phyloP scores from a whole-genome alignment of 2,888 invertebrate genomes.

The Adineta ricciae region DNA sequence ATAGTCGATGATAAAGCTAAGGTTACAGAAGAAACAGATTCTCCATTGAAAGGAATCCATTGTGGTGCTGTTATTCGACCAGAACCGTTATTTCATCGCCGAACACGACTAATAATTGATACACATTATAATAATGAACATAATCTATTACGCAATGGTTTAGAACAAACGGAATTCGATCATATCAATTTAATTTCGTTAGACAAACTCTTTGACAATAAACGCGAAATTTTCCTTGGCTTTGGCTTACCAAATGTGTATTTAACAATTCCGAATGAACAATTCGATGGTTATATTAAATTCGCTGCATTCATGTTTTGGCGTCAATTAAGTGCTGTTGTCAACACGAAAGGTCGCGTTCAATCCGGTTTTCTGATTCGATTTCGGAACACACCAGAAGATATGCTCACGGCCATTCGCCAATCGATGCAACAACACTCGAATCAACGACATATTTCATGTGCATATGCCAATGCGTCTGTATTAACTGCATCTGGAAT shows the following conservation, averaged over 20 bases:
- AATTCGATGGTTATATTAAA: neutral
- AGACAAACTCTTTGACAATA: neutral
- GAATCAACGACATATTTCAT: neutral
- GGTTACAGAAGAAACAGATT: neutral
- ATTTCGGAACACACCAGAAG: neutral
- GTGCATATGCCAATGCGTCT: slow-evolving; percentile 13
- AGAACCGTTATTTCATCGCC: neutral
- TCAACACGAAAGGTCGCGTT: neutral
- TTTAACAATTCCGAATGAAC: slow-evolving; percentile 9
- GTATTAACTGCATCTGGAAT: neutral
- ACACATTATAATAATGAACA: slow-evolving; percentile 11
- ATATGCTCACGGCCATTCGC: neutral
- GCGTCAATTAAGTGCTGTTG: neutral
- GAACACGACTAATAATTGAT: neutral
- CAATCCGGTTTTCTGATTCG: neutral
- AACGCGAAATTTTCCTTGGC: neutral
- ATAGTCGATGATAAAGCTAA: too few relatives aligned
- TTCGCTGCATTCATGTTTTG: slow-evolving; percentile 2
- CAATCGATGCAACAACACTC: neutral
- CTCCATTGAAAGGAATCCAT: neutral
- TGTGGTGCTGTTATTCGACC: neutral
- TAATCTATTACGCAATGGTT: neutral
- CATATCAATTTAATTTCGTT: neutral
- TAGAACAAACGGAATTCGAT: neutral
- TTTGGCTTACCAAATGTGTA: neutral